Percentiles rank a stretch among this genome's conserved stretches.
Conservation (phyloP, 2,113 vertebrate genomes). For the Phyllopteryx taeniolatus region DNA sequence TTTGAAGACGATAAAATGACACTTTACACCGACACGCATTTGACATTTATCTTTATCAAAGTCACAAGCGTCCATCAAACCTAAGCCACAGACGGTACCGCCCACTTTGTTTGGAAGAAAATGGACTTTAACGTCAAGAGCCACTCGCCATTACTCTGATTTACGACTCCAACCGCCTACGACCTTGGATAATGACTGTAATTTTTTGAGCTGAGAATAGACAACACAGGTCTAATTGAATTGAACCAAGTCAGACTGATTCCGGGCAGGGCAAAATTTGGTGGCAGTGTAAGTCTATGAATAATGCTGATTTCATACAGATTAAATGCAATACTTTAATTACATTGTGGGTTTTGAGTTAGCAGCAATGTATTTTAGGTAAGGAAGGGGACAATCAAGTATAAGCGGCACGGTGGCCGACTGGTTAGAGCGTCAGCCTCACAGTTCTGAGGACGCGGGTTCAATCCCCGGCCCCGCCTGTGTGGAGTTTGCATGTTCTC, state of each 20-base stretch:
- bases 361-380: background rate
- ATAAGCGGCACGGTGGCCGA: too few species aligned
- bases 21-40: background rate
- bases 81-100: background rate
- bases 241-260: background rate
- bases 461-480: too few species aligned
- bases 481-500: too few species aligned
- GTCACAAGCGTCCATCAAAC: background rate
- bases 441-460: too few species aligned
- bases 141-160: background rate
- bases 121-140: conserved; percentile 5
- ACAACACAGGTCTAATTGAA: background rate
- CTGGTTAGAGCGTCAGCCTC: too few species aligned
- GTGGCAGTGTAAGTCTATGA: background rate
- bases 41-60: background rate
- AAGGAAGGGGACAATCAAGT: too few species aligned
- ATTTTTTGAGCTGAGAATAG: background rate
- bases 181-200: background rate
- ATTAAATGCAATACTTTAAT: background rate
- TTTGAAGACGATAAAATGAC: background rate
- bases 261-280: background rate
- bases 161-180: background rate
- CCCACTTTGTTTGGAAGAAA: background rate
- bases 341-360: background rate
- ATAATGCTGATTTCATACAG: background rate